Base-by-base conservation (phyloP, 30 jellyfish, hydroid and myxozoan species). In the Cassiopea andromeda region DNA sequence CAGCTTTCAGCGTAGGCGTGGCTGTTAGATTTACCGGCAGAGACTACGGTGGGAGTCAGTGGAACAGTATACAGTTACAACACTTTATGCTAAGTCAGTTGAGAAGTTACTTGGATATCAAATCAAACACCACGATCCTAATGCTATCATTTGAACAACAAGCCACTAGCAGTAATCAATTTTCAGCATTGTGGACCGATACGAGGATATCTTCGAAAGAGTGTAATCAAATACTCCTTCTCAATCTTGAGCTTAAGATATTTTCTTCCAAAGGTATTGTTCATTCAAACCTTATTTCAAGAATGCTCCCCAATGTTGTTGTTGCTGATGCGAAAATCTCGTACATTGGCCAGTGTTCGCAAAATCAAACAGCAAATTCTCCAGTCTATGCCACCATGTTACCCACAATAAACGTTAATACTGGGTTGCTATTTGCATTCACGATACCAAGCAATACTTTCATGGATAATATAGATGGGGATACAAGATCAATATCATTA, bases 381-480 rank as follows among this genome's bases (percentile, higher is more conserved):
- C 96, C 96, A 48, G 70, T 10, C 15, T 80, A 73, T 43, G 13
- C 69, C 13, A 43, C 16, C 45, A n/a, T 27, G 1, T 67, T 90
- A 38, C 97, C 97, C 5, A 7, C 54, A 1, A 70, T 95, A 10
- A 66, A 44, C 27, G 97, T 90, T 46, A 87, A 92, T 10, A 17
- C 93, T 57, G 93, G 93, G 57, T 76, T 80, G 9, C 82, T 78
- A 60, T 87, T 95, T 69, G 59, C 79, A 49, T 95, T 81, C 75
- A 77, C 60, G 18, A 84, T 96, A 46, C 98, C 97, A 75, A 83
- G 80, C 14, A 79, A 96, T 80, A 76, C 93, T 2, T 96, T 96
- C 66, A 17, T 1, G 59, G 98, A 96, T 71, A 58, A 47, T 1
- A 58, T 76, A 4, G 99, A 92, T 67, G 98, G 98, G n/a, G 87